phyloP scores from a whole-genome alignment of 2,888 invertebrate genomes.

The Harmothoe impar region DNA sequence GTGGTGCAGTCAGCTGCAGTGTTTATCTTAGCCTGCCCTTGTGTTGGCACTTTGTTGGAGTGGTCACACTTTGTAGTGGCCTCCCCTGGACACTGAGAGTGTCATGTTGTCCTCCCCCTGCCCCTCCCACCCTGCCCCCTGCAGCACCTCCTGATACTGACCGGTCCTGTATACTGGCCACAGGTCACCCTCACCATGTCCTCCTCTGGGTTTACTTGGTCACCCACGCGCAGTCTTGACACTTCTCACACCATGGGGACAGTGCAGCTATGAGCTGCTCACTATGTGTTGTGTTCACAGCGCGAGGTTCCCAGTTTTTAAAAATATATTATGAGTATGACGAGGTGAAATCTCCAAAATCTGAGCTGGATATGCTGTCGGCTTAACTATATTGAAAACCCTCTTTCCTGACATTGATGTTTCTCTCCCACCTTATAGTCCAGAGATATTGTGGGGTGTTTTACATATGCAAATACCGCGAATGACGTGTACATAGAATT shows the following conservation, averaged over 20 bases:
- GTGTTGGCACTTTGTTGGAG: constrained; percentile 33
- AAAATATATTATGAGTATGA: too few species aligned
- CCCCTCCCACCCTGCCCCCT: neutral
- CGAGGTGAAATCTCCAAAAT: too few species aligned
- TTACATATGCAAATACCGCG: too few species aligned
- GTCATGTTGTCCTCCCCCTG: neutral
- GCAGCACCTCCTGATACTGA: neutral
- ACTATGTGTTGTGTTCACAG: too few species aligned
- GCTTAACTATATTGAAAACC: too few species aligned
- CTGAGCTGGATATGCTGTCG: too few species aligned
- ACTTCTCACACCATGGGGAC: neutral
- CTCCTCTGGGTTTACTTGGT: constrained; percentile 27
- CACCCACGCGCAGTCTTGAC: neutral
- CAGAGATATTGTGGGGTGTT: too few species aligned
- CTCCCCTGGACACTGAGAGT: constrained; percentile 21
- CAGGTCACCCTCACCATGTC: neutral
- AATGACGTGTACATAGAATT: too few species aligned
- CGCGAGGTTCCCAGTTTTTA: too few species aligned
- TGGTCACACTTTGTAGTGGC: constrained; percentile 42
- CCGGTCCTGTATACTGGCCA: constrained; percentile 25
- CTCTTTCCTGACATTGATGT: too few species aligned
- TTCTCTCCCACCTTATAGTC: too few species aligned
- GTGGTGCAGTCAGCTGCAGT: neutral
- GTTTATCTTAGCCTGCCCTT: neutral
- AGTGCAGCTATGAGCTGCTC: too few species aligned